Evolutionary conservation across 2,113 vertebrate genomes (phyloP).

Genomic region (Pardalotus punctatus): DNA sequence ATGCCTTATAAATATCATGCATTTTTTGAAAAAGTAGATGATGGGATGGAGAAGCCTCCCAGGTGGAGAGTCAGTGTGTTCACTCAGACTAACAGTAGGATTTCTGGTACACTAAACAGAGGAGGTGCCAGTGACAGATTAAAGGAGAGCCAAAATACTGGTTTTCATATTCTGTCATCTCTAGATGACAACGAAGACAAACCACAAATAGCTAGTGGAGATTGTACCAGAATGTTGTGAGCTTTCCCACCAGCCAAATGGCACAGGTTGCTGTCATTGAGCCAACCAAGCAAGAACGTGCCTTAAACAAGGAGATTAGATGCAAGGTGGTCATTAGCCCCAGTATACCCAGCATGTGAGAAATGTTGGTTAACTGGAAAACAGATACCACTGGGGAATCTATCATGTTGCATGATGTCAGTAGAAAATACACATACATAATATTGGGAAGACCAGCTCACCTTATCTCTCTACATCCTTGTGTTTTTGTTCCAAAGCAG

Average conservation of each 20-base stretch:
- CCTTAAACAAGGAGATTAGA: background rate
- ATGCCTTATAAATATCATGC: background rate
- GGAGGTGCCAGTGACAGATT: background rate
- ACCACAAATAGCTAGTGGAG: background rate
- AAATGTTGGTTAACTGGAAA: background rate
- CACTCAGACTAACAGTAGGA: background rate
- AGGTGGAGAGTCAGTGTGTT: background rate
- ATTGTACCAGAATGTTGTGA: background rate
- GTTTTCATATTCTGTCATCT: background rate
- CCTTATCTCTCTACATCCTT: background rate
- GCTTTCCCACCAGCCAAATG: background rate
- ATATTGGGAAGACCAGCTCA: background rate
- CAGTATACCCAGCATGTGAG: background rate
- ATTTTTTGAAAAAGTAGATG: background rate
- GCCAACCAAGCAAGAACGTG: background rate
- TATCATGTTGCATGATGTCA: fast-evolving
- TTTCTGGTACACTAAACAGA: background rate
- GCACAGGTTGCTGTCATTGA: background rate
- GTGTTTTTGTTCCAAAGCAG: background rate
- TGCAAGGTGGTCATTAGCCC: background rate
- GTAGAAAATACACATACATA: background rate
- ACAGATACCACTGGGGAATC: background rate
- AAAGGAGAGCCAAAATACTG: background rate
- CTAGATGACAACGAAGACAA: background rate
- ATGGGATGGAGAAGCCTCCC: background rate